Evolutionary conservation across 2,888 invertebrate genomes (phyloP).

Genomic region (Drosophila setosimentum): DNA sequence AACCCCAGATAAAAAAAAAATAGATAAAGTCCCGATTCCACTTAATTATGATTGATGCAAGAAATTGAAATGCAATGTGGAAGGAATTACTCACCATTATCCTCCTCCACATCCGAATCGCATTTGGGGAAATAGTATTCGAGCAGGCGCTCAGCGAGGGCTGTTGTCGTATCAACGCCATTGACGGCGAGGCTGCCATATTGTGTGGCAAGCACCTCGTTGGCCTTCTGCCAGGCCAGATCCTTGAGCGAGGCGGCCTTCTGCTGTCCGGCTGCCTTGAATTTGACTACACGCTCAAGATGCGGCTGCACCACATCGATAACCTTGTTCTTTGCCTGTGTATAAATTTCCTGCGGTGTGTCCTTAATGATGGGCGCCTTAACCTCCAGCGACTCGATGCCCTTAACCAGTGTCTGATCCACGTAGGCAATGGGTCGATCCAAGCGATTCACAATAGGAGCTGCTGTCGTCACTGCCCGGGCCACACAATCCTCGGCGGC

Average conservation of each 20-base stretch:
- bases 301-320: conserved; percentile 87
- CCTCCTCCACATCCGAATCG: conserved; percentile 87
- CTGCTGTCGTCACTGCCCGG: conserved; percentile 87
- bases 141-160: conserved; percentile 89
- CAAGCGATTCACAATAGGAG: conserved; percentile 87
- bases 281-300: conserved; percentile 83
- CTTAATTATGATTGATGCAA: neutral
- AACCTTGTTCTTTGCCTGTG: conserved; percentile 87
- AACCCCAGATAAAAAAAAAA: neutral
- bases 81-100: conserved; percentile 85
- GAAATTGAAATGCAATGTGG: neutral
- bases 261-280: conserved; percentile 85
- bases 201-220: conserved; percentile 89
- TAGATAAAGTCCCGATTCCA: neutral
- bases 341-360: conserved; percentile 87
- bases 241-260: conserved; percentile 89
- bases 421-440: conserved; percentile 87
- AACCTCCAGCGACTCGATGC: conserved; percentile 88
- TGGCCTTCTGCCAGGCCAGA: conserved; percentile 90
- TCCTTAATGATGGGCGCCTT: conserved; percentile 89
- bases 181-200: conserved; percentile 89
- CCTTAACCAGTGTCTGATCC: conserved; percentile 89
- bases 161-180: conserved; percentile 89
- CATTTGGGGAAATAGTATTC: conserved; percentile 90
- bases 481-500: conserved; percentile 88